Percentiles rank a stretch among this genome's conserved stretches.
Evolutionary conservation across 2,113 vertebrate genomes (phyloP).

Genomic region (Hippocampus guttulatus): DNA sequence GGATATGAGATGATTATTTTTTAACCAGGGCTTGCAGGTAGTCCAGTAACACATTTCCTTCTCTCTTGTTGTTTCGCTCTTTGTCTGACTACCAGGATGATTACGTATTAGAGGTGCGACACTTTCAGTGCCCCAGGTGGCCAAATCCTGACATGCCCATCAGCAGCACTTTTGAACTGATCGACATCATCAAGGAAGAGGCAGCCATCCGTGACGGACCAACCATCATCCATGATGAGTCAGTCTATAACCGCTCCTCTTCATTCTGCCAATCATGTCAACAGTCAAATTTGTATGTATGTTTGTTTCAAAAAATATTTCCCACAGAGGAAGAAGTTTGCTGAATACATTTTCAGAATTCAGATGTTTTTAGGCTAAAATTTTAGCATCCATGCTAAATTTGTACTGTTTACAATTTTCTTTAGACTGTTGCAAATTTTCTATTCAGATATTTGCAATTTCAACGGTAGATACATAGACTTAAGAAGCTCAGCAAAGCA

Average conservation of each 20-base stretch:
- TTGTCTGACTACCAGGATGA: slow-evolving; percentile 77
- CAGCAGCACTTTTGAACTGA: slow-evolving; percentile 92
- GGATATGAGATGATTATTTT: no score
- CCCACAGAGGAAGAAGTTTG: neutral
- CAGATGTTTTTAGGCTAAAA: neutral
- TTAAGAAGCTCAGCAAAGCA: neutral
- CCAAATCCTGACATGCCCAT: slow-evolving; percentile 89
- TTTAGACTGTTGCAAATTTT: no score
- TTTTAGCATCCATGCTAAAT: neutral
- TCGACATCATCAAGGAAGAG: slow-evolving; percentile 93
- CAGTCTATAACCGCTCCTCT: slow-evolving; percentile 50
- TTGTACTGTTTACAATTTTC: neutral
- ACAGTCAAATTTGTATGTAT: no score
- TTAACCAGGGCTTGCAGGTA: neutral
- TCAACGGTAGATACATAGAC: neutral
- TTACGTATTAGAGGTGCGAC: slow-evolving; percentile 91
- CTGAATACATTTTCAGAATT: neutral
- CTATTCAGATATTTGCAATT: neutral
- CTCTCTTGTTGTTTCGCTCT: slow-evolving; percentile 18
- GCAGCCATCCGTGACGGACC: slow-evolving; percentile 87
- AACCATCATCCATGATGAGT: slow-evolving; percentile 95
- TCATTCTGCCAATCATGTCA: neutral
- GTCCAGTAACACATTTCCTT: neutral
- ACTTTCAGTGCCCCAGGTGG: slow-evolving; percentile 97
- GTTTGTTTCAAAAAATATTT: no score